Base-by-base conservation (phyloP, 2,888 invertebrate genomes). In the Caenorhabditis drosophilae region DNA sequence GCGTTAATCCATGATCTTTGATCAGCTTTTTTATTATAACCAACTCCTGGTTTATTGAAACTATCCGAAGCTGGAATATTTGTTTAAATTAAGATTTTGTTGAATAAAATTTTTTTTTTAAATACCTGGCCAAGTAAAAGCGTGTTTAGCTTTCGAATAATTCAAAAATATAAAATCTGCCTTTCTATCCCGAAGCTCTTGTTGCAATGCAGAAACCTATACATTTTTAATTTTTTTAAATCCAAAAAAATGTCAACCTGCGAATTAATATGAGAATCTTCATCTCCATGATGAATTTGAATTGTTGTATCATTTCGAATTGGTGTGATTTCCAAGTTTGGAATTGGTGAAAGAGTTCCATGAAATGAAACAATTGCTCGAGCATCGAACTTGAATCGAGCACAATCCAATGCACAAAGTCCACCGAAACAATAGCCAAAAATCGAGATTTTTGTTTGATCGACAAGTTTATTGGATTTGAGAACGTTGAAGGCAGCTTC, bases 341-440 rank as follows among this genome's bases (percentile, higher is more conserved):
- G 70, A 11, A 78, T 55, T n/a, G 80, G 77, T n/a, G 31, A 52
- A 26, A 78, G 55, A 7, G 78, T 70, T 26, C 80, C 80, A 59
- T 80, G 80, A 51, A 76, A 80, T 22, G 79, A 78, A 4, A 80
- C 79, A 31, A 70, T 79, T 12, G 67, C 71, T 11, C 60, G 50
- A 16, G 76, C 36, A 4, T 62, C 64, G 1, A 59, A 36, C 20
- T 73, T 59, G 40, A 67, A 67, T 36, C 80, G 54, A 9, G 77
- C 78, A 36, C 81, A 45, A 35, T 80, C 80, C n/a, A 80, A 48
- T 4, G 70, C 71, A 55, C 78, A 78, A 22, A 76, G 45, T 6
- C 81, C 81, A 4, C 81, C 81, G 58, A 81, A 80, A 57, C 81
- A 81, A 51, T 68, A 81, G 7, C 81, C 80, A 26, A 77, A 77